Evolutionary conservation across 2,888 invertebrate genomes (phyloP), one percentile per base, ranked within the genome.

Genomic region (Andrena haemorrhoa): DNA sequence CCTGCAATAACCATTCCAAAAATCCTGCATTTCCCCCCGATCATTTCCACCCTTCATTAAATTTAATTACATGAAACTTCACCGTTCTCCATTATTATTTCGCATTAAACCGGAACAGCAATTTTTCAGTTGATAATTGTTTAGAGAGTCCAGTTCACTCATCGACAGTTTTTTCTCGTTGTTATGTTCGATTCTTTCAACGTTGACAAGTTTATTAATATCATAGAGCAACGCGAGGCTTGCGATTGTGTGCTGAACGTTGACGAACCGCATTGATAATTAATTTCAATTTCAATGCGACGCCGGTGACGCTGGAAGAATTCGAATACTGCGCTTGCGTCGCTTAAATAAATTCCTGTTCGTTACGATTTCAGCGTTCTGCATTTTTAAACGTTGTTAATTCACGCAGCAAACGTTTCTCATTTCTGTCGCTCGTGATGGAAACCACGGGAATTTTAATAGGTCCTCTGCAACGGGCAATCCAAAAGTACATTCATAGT

Each of bases 281-380:
- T 76, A 75, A 79, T 69, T 47, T 65, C 41, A 65, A 31, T 75
- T 60, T 23, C n/a, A 53, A 41, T 20, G 23, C n/a, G 20, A 20
- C 16, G 23, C 33, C 20, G 7, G 8, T 12, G 29, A 16, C 20
- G 31, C 16, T 35, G n/a, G 56, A 51, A 35, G 58, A 70, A 64
- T 41, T 47, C 56, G 58, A 20, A 12, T 26, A 64, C 3, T 5
- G 33, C 12, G 12, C 5, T 31, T 16, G 47, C 20, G 6, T 71
- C 49, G 12, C 16, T 49, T 47, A 61, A 53, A 35, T 16, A 53
- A 65, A 64, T 29, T 31, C 20, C 6, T 12, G 16, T 23, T 53
- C 35, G 7, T 23, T 16, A 35, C 6, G 16, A 20, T 23, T 20
- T 23, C 0, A 29, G 23, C 20, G 10, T 7, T 63, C 20, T 8